Percentiles rank a stretch among this genome's conserved stretches.
Evolutionary conservation across 2,797 vertebrate genomes (phyloP).

Genomic region (Poliocrania exsul): DNA sequence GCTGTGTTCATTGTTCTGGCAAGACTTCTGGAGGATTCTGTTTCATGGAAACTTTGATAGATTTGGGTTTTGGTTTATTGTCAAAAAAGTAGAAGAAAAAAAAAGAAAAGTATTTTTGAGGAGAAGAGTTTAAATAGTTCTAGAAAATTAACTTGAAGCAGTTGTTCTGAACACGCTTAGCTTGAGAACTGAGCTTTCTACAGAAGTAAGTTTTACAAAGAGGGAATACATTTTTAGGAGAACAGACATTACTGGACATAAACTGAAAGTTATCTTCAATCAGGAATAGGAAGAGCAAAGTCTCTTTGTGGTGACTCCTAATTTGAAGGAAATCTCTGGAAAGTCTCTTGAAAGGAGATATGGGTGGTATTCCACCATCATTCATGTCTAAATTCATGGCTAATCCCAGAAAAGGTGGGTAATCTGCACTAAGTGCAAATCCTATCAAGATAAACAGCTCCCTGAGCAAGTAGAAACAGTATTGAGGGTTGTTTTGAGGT

Average conservation of each 20-base stretch:
- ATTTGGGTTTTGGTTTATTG: background rate
- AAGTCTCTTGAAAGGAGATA: background rate
- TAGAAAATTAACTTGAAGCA: background rate
- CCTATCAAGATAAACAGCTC: background rate
- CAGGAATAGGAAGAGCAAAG: background rate
- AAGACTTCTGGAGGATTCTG: conserved; percentile 1
- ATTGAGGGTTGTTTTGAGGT: background rate
- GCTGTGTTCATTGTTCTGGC: background rate
- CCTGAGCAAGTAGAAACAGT: background rate
- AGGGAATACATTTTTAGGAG: background rate
- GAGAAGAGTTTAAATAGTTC: background rate
- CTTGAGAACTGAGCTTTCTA: background rate
- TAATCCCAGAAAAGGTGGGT: background rate
- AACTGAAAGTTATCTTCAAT: background rate
- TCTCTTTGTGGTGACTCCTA: background rate
- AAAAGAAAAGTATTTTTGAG: background rate
- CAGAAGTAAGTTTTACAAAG: background rate
- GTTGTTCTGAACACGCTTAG: background rate
- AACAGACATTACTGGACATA: background rate
- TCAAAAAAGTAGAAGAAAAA: background rate
- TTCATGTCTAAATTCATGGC: background rate
- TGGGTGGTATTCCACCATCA: background rate
- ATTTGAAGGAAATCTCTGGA: background rate
- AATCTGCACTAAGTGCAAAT: background rate
- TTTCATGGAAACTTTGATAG: background rate